Evolutionary conservation across 2,888 invertebrate genomes (phyloP), one percentile per base, ranked within the genome.

Genomic region (Temnothorax rugatulus): DNA sequence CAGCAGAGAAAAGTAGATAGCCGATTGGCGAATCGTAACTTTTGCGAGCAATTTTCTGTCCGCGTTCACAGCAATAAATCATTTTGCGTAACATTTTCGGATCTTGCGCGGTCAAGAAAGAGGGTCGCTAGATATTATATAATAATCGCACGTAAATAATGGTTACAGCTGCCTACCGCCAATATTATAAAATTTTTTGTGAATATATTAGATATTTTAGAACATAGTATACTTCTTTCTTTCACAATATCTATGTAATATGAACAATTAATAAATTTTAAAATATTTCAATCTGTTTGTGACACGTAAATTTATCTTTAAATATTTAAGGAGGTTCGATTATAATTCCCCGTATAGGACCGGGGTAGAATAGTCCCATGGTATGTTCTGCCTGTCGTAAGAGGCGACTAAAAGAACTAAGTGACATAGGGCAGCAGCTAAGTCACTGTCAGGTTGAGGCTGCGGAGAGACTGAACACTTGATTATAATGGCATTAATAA

Each of bases 81-180:
- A 59, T 69, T 69, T 50, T 74, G 21, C 73, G 41, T 83, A 83
- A 86, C 54, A 25, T 13, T 34, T 21, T 9, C 15, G 15, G 21
- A 79, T 69, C 44, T 79, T 47, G 4, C 7, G 25, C 13, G 69
- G 9, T 64, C 79, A 47, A 76, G 73, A 8, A 64, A 29, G n/a
- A 44, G 9, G 4, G 73, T 59, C n/a, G 29, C 50, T 44, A 29
- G 13, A 15, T 44, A 44, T 29, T 44, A 52, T 69, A 44, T 29
- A 54, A 61, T 69, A 83, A 69, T 52, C 13, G 41, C n/a, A 50
- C 34, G 9, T 68, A 68, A 68, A 76, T 68, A 68, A 44, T 74
- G 18, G 50, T 4, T 50, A 68, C 18, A 41, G 11, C 15, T n/a
- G 21, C 15, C 21, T 18, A 52, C 29, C 0, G 15, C 18, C 38